phyloP scores from a whole-genome alignment of 1,140 invertebrate species.

The Theocolax elegans region DNA sequence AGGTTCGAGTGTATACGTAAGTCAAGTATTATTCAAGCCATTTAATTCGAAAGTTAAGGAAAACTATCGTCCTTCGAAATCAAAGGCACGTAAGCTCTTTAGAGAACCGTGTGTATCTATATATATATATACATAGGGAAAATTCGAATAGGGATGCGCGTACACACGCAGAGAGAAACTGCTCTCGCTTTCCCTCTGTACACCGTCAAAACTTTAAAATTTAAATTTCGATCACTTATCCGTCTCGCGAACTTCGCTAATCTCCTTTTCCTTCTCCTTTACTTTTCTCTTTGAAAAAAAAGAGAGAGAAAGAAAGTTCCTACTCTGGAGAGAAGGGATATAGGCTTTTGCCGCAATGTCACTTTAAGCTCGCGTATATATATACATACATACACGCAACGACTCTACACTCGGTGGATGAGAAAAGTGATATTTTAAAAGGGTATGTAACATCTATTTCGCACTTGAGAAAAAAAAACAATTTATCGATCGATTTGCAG shows the following conservation, averaged over 20 bases:
- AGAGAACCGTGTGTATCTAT: background rate
- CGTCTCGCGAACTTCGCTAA: constrained; percentile 22
- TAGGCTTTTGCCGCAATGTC: background rate
- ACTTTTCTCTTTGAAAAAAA: constrained; percentile 35
- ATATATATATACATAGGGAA: too few species aligned
- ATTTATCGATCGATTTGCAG: too few species aligned
- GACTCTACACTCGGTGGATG: too few species aligned
- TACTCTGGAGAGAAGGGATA: background rate
- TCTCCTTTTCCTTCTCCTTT: constrained; percentile 6
- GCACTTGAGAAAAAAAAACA: too few species aligned
- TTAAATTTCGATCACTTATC: constrained; percentile 40
- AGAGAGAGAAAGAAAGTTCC: too few species aligned
- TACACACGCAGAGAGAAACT: too few species aligned
- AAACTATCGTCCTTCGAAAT: constrained; percentile 18
- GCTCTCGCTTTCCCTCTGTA: background rate
- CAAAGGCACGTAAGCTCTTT: constrained; percentile 21
- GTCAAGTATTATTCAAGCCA: constrained; percentile 1
- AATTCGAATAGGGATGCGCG: too few species aligned
- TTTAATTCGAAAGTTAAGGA: constrained; percentile 26
- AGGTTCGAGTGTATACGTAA: background rate
- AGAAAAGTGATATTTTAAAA: constrained; percentile 19
- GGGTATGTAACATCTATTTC: too few species aligned
- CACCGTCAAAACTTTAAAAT: constrained; percentile 33
- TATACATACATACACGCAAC: too few species aligned
- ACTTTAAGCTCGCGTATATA: background rate